Evolutionary conservation across 2,113 vertebrate genomes (phyloP).

Genomic region (Saguinus midas): DNA sequence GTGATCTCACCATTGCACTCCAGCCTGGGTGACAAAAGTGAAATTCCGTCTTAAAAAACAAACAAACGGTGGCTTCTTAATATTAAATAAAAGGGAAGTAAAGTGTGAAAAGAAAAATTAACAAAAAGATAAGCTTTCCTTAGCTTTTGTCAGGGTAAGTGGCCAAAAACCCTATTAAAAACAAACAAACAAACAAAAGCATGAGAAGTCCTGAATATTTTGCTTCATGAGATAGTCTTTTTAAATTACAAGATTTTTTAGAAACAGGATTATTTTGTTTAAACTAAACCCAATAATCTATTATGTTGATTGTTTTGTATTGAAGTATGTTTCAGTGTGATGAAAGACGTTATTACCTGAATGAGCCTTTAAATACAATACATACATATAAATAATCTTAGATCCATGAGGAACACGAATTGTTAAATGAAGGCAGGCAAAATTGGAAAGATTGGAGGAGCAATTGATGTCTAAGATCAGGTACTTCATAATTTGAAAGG

Average conservation of each 20-base stretch:
- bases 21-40: too few relatives aligned
- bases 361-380: neutral
- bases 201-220: neutral
- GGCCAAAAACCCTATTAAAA: neutral
- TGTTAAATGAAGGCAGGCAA: neutral
- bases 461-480: neutral
- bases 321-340: neutral
- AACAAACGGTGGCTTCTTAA: too few relatives aligned
- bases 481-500: neutral
- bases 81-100: too few relatives aligned
- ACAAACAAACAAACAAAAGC: neutral
- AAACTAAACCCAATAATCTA: neutral
- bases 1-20: too few relatives aligned
- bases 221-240: neutral
- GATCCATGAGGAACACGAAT: neutral
- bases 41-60: too few relatives aligned
- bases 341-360: neutral
- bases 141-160: neutral
- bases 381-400: neutral
- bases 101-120: neutral
- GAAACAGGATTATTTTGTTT: neutral
- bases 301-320: neutral
- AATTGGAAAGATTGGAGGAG: neutral
- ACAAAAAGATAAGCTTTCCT: neutral
- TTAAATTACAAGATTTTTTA: neutral